Percentiles rank a stretch among this genome's conserved stretches.
These are phyloP conservation scores for Tetanocera ferruginea DNA, from an alignment of 2,888 invertebrate genomes.

Conservation along the genomic window DNA sequence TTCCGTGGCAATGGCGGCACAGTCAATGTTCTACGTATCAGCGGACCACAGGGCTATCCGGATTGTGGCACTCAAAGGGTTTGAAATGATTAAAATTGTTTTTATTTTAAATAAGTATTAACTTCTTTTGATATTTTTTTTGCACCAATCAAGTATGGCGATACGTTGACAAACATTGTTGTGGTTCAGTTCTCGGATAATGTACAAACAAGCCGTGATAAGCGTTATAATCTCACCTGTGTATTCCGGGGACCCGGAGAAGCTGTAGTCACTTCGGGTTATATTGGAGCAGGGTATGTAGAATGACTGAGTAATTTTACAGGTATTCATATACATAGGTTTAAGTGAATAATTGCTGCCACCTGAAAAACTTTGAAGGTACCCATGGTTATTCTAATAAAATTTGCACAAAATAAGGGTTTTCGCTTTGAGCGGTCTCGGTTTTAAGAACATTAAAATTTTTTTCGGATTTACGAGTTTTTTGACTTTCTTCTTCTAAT, in stretches of 20 bases:
- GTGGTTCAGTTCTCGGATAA: slow-evolving; percentile 95
- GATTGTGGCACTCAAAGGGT: slow-evolving; percentile 92
- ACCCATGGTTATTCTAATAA: no score
- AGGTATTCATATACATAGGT: no score
- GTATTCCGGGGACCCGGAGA: slow-evolving; percentile 92
- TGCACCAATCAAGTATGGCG: slow-evolving; percentile 81
- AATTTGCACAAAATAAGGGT: no score
- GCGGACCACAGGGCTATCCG: slow-evolving; percentile 92
- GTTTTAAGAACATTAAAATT: no score
- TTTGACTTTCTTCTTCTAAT: no score
- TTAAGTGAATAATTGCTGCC: no score
- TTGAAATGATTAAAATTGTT: slow-evolving; percentile 40
- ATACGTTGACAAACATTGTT: slow-evolving; percentile 93
- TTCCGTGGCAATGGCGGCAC: slow-evolving; percentile 92
- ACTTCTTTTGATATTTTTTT: background rate
- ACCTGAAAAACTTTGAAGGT: no score
- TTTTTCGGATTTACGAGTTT: no score
- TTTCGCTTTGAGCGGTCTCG: no score
- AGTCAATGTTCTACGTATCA: slow-evolving; percentile 85
- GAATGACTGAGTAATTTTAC: background rate
- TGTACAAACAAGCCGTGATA: slow-evolving; percentile 91
- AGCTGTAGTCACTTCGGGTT: slow-evolving; percentile 92
- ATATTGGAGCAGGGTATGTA: slow-evolving; percentile 89
- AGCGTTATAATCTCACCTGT: slow-evolving; percentile 93
- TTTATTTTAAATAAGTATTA: background rate